phyloP scores from a whole-genome alignment of 2,113 vertebrate species.

The Blennius ocellaris region DNA sequence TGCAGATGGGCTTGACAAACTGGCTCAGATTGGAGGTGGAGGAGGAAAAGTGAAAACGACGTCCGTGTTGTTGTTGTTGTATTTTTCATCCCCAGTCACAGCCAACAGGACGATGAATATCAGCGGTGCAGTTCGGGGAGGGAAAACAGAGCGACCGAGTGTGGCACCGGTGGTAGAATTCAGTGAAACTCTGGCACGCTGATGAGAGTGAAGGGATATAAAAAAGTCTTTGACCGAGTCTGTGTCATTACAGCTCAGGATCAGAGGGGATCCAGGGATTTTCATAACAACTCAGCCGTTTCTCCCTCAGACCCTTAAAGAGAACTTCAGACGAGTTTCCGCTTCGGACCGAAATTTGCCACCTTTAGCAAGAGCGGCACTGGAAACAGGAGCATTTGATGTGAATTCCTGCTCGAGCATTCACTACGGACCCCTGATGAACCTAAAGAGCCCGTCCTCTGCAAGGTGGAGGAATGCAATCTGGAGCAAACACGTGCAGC shows the following conservation, averaged over 20 bases:
- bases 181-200: constrained; percentile 44
- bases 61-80: constrained; percentile 33
- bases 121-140: constrained; percentile 2
- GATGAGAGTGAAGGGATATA: constrained; percentile 48
- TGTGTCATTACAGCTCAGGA: constrained; percentile 64
- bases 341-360: too few species aligned
- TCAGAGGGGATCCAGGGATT: constrained; percentile 63
- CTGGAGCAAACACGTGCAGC: neutral
- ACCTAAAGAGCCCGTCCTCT: constrained; percentile 19
- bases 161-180: constrained; percentile 36
- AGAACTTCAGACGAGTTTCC: constrained; percentile 23
- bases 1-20: constrained; percentile 55
- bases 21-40: constrained; percentile 45
- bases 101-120: constrained; percentile 30
- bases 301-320: constrained; percentile 49
- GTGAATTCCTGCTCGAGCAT: constrained; percentile 30
- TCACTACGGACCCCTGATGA: constrained; percentile 14
- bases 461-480: constrained; percentile 19
- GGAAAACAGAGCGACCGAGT: constrained; percentile 17
- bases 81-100: neutral
- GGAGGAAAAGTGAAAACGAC: constrained; percentile 46
- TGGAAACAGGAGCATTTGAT: constrained; percentile 32
- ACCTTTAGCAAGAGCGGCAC: neutral
- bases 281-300: constrained; percentile 52
- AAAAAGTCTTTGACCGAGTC: constrained; percentile 40